phyloP scores from a whole-genome alignment of 2,113 vertebrate species.

The Alces alces region DNA sequence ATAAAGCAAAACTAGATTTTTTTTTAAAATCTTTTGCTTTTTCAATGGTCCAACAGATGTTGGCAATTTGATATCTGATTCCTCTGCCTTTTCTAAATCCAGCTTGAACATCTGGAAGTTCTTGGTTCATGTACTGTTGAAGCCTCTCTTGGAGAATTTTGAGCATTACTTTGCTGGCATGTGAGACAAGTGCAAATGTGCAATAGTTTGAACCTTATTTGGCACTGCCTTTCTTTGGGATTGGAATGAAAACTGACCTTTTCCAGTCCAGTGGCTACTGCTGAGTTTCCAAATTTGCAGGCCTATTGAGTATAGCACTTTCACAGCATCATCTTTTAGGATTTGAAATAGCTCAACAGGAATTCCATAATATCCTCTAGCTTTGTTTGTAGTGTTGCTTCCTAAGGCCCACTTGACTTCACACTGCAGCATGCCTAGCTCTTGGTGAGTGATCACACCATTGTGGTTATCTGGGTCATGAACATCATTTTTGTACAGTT shows the following conservation, averaged over 20 bases:
- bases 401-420: not conserved
- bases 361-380: not conserved
- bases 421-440: not conserved
- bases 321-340: not conserved
- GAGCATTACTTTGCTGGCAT: not conserved
- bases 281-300: not conserved
- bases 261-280: not conserved
- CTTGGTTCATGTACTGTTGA: not conserved
- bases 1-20: not conserved
- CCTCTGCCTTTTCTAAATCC: not conserved
- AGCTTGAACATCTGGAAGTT: not conserved
- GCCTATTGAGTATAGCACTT: not conserved
- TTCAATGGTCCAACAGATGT: fast-evolving
- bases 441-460: not conserved
- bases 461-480: not conserved
- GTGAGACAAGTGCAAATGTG: not conserved
- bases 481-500: not conserved
- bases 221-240: not conserved
- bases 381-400: not conserved
- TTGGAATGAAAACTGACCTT: not conserved
- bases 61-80: not conserved
- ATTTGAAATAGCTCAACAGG: not conserved
- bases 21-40: not conserved
- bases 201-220: not conserved
- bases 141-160: not conserved